Percentiles rank a stretch among this genome's conserved stretches.
These are phyloP conservation scores for Macrosteles quadrilineatus DNA, from an alignment of 1,140 invertebrate species.

Conservation along the genomic window DNA sequence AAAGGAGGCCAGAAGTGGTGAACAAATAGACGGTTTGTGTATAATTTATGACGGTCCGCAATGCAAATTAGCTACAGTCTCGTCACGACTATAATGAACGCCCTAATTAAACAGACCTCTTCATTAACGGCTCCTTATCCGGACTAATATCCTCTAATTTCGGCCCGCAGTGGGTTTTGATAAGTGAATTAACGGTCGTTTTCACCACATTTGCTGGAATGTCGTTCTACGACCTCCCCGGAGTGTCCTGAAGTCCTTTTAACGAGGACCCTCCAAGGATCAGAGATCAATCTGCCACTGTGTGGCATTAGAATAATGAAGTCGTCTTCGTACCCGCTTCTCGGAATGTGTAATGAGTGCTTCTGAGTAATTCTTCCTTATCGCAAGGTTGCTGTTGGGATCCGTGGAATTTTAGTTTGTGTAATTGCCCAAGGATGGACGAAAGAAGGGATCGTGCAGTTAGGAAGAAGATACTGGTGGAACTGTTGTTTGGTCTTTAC, in stretches of 20 bases:
- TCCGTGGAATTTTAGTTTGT: no score
- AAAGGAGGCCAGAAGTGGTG: conserved; percentile 1
- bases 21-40: neutral
- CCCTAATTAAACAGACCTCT: conserved; percentile 16
- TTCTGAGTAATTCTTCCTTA: no score
- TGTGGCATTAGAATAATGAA: no score
- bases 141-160: conserved; percentile 15
- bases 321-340: no score
- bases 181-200: neutral
- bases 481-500: no score
- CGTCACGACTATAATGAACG: conserved; percentile 8
- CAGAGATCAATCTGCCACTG: neutral
- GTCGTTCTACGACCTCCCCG: no score
- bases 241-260: neutral
- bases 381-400: no score
- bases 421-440: no score
- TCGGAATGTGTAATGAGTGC: no score
- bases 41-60: conserved; percentile 19
- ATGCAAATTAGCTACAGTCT: conserved; percentile 15
- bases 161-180: neutral
- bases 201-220: no score
- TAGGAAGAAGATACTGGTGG: no score
- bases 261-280: neutral
- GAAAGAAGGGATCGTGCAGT: no score
- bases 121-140: conserved; percentile 12